Evolutionary conservation across 1,140 invertebrate species (phyloP).

Genomic region (Nilaparvata lugens): DNA sequence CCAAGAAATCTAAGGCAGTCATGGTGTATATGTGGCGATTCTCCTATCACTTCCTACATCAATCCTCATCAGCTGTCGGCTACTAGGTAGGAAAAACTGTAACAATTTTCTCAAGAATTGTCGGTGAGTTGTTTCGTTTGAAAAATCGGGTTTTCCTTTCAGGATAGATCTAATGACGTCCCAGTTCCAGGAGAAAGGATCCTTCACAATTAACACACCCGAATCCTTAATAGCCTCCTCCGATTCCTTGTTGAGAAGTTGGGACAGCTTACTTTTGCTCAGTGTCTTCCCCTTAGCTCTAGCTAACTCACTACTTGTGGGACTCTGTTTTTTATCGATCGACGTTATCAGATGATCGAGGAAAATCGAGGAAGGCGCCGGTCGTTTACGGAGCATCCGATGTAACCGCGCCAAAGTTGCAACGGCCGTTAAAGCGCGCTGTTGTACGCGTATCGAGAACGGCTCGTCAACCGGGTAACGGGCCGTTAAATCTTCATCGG

Average conservation of each 20-base stretch:
- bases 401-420: constrained; percentile 68
- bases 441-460: constrained; percentile 32
- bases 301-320: neutral
- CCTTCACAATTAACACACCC: constrained; percentile 59
- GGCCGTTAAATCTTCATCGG: no score
- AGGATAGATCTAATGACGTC: constrained; percentile 66
- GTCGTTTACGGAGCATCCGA: constrained; percentile 62
- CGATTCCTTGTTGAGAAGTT: constrained; percentile 41
- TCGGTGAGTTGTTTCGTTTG: constrained; percentile 66
- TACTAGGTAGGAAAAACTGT: constrained; percentile 79
- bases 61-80: constrained; percentile 67
- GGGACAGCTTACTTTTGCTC: constrained; percentile 30
- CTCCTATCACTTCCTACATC: constrained; percentile 49
- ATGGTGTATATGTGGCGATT: constrained; percentile 46
- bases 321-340: constrained; percentile 9
- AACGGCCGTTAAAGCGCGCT: constrained; percentile 71
- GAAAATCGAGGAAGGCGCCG: constrained; percentile 69
- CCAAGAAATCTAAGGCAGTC: constrained; percentile 65
- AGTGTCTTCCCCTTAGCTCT: constrained; percentile 17
- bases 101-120: constrained; percentile 74
- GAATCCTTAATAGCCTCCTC: constrained; percentile 65
- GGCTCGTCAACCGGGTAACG: neutral
- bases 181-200: constrained; percentile 75
- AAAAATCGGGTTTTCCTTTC: constrained; percentile 39
- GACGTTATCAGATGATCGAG: constrained; percentile 63